A percentile compares a stretch with the other conserved stretches of the same genome.
Conservation (phyloP, 2,888 invertebrate genomes). For the Yponomeuta plumbellus region DNA sequence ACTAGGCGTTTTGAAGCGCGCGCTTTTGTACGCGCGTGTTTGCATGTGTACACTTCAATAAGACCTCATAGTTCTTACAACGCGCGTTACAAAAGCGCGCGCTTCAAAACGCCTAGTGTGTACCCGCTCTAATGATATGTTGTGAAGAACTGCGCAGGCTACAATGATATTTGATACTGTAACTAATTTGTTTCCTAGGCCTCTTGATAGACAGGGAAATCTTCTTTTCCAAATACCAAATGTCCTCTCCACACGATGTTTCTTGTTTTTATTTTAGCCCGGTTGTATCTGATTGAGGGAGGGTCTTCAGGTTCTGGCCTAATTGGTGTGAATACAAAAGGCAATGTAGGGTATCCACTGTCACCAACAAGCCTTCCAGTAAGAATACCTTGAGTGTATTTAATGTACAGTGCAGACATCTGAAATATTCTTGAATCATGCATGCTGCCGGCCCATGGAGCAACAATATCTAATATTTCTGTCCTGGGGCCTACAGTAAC, state of each 20-base stretch:
- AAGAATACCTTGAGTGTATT: slow-evolving; percentile 15
- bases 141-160: slow-evolving; percentile 20
- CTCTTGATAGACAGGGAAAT: slow-evolving; percentile 19
- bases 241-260: slow-evolving; percentile 20
- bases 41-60: too few relatives aligned
- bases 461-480: slow-evolving; percentile 20
- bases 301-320: slow-evolving; percentile 17
- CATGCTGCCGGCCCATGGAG: slow-evolving; percentile 20
- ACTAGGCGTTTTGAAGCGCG: too few relatives aligned
- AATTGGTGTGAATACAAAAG: slow-evolving; percentile 19
- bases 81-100: too few relatives aligned
- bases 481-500: not conserved
- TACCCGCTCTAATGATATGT: slow-evolving; percentile 7
- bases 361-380: slow-evolving; percentile 21
- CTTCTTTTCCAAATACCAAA: slow-evolving; percentile 18
- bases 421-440: slow-evolving; percentile 22
- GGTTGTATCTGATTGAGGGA: slow-evolving; percentile 16
- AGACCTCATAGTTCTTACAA: too few relatives aligned
- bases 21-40: too few relatives aligned
- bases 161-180: slow-evolving; percentile 22
- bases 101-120: too few relatives aligned
- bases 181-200: slow-evolving; percentile 21
- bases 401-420: slow-evolving; percentile 19
- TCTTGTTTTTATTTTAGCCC: slow-evolving; percentile 18
- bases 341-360: slow-evolving; percentile 19